Evolutionary conservation across 2,888 invertebrate genomes (phyloP), one percentile per base, ranked within the genome.

Genomic region (Agriopis leucophaearia): DNA sequence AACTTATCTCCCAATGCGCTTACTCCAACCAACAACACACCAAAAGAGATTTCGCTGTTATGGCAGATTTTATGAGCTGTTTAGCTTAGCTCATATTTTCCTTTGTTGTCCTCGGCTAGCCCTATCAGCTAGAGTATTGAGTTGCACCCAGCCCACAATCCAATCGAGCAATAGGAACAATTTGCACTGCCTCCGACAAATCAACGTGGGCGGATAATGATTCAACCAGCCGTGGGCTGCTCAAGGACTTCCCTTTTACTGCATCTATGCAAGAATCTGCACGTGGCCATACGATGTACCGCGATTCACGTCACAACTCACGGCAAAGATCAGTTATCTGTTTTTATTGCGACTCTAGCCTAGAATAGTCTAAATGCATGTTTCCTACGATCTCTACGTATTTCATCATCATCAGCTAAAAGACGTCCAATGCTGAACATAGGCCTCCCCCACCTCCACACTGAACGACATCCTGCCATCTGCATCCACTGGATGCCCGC

Each of bases 201-300:
- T 76, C 45, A 47, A 86, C 85, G 92, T 92, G 88, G 92, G 92
- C 77, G 88, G 82, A 50, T 83, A 83, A 84, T 91, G 92, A 92
- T 85, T 90, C 90, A 88, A 81, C 76, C 75, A 74, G 71, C 74
- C 75, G 90, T 90, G 88, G 91, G 90, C 77, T 70, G 86, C 65
- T 83, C 92, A 93, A 92, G 93, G 93, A 89, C 88, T 88, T 88
- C 82, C 91, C 91, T 92, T 89, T 87, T 92, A 92, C 89, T 89
- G 82, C 84, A 83, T 71, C 75, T 78, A 77, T 62, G 63, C 75
- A 82, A 80, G 84, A 87, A 87, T 85, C 83, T 78, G 64, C 81
- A 81, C 80, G 78, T 79, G 69, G 48, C 56, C 70, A 15, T 60
- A 55, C 38, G 38, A 35, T 44, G 58, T 59, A 54, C 42, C 15